Conservation (phyloP, 1,140 invertebrate species). For the Drosophila malerkotliana region DNA sequence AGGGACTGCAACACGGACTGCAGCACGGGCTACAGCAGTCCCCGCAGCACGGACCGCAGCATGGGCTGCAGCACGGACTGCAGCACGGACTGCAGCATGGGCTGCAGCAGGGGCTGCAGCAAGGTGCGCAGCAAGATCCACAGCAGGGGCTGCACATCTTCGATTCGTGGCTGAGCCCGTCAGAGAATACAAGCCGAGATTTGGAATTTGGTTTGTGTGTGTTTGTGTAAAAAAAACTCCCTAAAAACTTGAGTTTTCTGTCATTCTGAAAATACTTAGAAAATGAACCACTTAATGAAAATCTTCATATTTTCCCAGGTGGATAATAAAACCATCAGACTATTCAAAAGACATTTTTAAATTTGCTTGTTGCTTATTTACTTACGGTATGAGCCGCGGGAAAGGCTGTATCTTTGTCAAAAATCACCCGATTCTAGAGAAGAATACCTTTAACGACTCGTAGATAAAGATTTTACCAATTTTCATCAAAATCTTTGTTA, state of each 20-base stretch:
- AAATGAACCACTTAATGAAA: too few relatives aligned
- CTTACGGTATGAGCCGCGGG: too few relatives aligned
- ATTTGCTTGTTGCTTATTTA: too few relatives aligned
- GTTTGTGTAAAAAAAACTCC: slow-evolving; percentile 9
- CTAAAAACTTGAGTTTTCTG: slow-evolving; percentile 6
- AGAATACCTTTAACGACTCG: too few relatives aligned
- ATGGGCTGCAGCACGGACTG: slow-evolving; percentile 18
- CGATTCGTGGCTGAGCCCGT: slow-evolving; percentile 54
- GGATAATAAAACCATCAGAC: too few relatives aligned
- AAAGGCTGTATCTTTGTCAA: too few relatives aligned
- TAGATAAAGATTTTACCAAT: too few relatives aligned
- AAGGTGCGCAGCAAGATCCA: slow-evolving; percentile 18
- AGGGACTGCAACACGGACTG: slow-evolving; percentile 10
- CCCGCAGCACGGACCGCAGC: slow-evolving; percentile 30
- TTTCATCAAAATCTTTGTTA: too few relatives aligned
- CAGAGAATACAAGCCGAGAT: slow-evolving; percentile 53
- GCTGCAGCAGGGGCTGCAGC: slow-evolving; percentile 29
- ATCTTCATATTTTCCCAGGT: too few relatives aligned
- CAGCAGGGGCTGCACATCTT: slow-evolving; percentile 64
- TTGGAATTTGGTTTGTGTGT: slow-evolving; percentile 37
- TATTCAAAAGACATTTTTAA: too few relatives aligned
- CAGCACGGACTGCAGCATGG: slow-evolving; percentile 28
- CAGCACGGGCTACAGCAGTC: slow-evolving; percentile 13
- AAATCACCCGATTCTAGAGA: too few relatives aligned
- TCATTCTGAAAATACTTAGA: neutral